Conservation (phyloP, 2,888 invertebrate species). For the Plagodis dolabraria region DNA sequence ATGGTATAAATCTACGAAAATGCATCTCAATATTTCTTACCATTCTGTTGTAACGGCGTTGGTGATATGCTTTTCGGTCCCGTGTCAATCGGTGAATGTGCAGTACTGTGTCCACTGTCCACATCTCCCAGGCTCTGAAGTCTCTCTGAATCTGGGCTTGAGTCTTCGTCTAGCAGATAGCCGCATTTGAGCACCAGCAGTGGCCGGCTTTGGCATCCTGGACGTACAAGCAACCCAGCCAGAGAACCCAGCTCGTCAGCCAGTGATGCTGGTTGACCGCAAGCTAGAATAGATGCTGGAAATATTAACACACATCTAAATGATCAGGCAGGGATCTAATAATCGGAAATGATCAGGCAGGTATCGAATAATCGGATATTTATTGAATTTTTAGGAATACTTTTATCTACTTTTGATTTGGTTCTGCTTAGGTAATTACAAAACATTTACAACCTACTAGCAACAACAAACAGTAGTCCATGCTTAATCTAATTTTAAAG, state of each 20-base stretch:
- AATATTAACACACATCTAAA: conserved; percentile 32
- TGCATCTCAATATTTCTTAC: conserved; percentile 42
- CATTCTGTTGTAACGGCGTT: conserved; percentile 84
- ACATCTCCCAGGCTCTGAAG: conserved; percentile 90
- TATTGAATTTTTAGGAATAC: not conserved
- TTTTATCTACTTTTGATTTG: not conserved
- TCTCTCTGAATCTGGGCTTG: conserved; percentile 94
- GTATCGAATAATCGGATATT: not conserved
- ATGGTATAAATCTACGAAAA: not conserved
- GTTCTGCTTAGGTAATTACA: too few relatives aligned
- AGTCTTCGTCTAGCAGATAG: conserved; percentile 91
- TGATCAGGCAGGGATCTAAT: not conserved
- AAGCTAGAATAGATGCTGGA: conserved; percentile 87
- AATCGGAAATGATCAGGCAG: not conserved
- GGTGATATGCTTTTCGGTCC: conserved; percentile 95
- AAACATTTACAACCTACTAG: too few relatives aligned
- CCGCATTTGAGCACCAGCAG: conserved; percentile 90
- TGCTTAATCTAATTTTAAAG: too few relatives aligned
- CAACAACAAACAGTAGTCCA: too few relatives aligned
- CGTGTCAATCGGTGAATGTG: conserved; percentile 93
- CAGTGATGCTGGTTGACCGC: conserved; percentile 86
- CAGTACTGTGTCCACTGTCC: conserved; percentile 96
- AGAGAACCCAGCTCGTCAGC: conserved; percentile 88
- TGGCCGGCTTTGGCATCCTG: conserved; percentile 78
- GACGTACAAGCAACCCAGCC: conserved; percentile 65